phyloP scores from a whole-genome alignment of 30 jellyfish, hydroid and myxozoan genomes.

The Clytia hemisphaerica region DNA sequence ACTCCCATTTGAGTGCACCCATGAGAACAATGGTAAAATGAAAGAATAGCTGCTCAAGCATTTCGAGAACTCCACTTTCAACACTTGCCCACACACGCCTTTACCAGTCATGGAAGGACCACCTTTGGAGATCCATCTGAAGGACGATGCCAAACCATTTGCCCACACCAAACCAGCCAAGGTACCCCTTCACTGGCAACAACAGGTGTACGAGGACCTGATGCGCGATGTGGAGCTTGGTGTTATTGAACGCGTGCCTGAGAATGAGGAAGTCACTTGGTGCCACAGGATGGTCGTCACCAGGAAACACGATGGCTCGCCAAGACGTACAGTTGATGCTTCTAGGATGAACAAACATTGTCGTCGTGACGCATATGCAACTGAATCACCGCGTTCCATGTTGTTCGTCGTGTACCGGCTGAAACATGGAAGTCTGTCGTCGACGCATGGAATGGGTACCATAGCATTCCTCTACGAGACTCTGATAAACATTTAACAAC shows the following conservation, averaged over 20 bases:
- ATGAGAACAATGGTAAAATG: no score
- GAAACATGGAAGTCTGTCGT: slow-evolving; percentile 36
- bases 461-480: slow-evolving; percentile 24
- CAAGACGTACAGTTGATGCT: slow-evolving; percentile 35
- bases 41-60: no score
- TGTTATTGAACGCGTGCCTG: no score
- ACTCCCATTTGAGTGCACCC: no score
- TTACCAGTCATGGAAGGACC: no score
- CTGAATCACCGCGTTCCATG: slow-evolving; percentile 46
- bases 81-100: no score
- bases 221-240: not conserved
- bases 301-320: not conserved
- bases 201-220: not conserved
- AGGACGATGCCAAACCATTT: no score
- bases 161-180: no score
- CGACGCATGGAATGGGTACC: slow-evolving; percentile 65
- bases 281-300: not conserved
- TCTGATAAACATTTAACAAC: slow-evolving; percentile 19
- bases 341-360: slow-evolving; percentile 11
- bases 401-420: slow-evolving; percentile 16
- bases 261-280: not conserved
- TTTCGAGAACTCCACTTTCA: no score
- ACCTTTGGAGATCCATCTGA: no score
- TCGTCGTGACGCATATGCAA: slow-evolving; percentile 32
- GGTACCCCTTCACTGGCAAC: no score